Percentiles rank a stretch among this genome's conserved stretches.
Evolutionary conservation across 1,140 invertebrate species (phyloP).

Genomic region (Heliothis virescens): DNA sequence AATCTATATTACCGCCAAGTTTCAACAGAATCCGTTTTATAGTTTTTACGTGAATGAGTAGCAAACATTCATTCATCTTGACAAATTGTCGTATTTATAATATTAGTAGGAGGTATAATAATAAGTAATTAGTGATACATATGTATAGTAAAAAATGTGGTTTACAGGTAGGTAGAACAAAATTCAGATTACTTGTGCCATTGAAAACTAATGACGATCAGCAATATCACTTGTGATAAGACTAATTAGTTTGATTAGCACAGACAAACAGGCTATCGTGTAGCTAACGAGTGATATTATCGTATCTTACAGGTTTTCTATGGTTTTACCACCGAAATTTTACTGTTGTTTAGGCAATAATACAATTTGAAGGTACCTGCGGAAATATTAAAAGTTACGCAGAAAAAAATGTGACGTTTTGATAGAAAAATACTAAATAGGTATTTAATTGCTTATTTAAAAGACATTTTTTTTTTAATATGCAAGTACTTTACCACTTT

Average conservation of each 20-base stretch:
- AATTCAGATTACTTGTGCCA: neutral
- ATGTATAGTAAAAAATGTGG: neutral
- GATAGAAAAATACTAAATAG: too few species aligned
- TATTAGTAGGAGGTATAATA: too few species aligned
- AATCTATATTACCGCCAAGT: too few species aligned
- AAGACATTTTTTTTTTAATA: too few species aligned
- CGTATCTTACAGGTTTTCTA: neutral
- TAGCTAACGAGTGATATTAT: neutral
- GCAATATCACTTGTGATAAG: neutral
- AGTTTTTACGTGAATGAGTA: too few species aligned
- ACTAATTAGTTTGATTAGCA: conserved; percentile 19
- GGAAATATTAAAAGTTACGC: neutral
- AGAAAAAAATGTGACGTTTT: neutral
- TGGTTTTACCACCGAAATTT: neutral
- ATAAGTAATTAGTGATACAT: neutral
- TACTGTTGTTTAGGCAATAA: neutral
- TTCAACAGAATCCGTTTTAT: too few species aligned
- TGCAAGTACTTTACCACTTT: too few species aligned
- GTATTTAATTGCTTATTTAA: too few species aligned
- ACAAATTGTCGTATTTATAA: too few species aligned
- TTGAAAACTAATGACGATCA: neutral
- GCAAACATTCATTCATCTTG: too few species aligned
- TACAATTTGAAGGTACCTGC: neutral
- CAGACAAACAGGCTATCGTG: neutral
- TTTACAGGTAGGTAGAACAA: neutral